A percentile compares a stretch with the other conserved stretches of the same genome.
Evolutionary conservation across 2,888 invertebrate genomes (phyloP).

Genomic region (Latrodectus hesperus): DNA sequence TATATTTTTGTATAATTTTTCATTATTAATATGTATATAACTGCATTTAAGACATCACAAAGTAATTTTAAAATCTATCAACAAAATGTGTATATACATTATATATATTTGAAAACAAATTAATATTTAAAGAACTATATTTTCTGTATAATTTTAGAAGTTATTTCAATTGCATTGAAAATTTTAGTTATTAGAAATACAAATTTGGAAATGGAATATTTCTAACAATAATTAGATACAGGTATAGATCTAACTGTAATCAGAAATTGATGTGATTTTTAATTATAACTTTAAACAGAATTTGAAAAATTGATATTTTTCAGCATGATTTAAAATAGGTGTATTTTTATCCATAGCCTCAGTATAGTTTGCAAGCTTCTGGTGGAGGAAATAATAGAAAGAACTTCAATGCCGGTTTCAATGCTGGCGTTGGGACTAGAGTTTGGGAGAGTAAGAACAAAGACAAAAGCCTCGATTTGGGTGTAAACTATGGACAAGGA

Average conservation of each 20-base stretch:
- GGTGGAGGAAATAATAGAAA: conserved; percentile 44
- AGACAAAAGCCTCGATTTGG: conserved; percentile 34
- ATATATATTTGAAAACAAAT: too few species aligned
- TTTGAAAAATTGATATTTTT: background rate
- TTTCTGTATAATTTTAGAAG: too few species aligned
- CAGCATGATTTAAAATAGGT: background rate
- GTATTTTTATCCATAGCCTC: conserved; percentile 30
- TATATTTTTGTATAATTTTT: too few species aligned
- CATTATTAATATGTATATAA: too few species aligned
- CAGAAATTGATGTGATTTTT: background rate
- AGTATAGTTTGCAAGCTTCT: conserved; percentile 31
- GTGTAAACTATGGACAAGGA: conserved; percentile 38
- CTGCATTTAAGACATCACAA: too few species aligned
- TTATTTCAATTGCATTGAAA: too few species aligned
- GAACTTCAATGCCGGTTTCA: conserved; percentile 36
- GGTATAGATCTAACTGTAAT: background rate
- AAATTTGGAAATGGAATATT: background rate
- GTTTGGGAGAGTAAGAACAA: conserved; percentile 58
- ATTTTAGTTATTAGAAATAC: background rate
- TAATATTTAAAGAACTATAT: too few species aligned
- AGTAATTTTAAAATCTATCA: too few species aligned
- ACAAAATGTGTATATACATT: too few species aligned
- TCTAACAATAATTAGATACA: background rate
- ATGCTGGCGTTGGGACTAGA: conserved; percentile 55
- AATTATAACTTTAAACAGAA: background rate